These are phyloP conservation scores for Pogonomyrmex californicus DNA, from an alignment of 1,140 invertebrate species.

Conservation along the genomic window DNA sequence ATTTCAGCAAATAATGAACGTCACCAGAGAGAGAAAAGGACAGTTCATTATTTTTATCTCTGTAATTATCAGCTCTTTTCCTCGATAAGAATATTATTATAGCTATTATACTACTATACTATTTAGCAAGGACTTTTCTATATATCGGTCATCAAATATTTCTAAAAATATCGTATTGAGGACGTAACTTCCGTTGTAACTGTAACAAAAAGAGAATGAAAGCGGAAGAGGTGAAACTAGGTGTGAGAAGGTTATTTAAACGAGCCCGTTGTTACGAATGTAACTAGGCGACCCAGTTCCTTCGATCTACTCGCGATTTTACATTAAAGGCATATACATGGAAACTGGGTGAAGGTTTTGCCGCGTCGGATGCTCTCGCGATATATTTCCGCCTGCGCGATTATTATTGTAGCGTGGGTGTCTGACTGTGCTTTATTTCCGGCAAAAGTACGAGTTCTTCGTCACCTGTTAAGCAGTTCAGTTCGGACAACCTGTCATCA, in stretches of 20 bases:
- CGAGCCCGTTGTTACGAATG: slow-evolving; percentile 1
- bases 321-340: slow-evolving; percentile 5
- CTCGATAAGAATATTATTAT: neutral
- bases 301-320: slow-evolving; percentile 33
- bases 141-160: slow-evolving; percentile 10
- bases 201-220: slow-evolving; percentile 11
- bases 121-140: neutral
- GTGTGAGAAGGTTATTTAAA: slow-evolving; percentile 36
- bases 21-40: neutral
- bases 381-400: slow-evolving; percentile 46
- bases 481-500: neutral
- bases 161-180: neutral
- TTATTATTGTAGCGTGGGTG: slow-evolving; percentile 35
- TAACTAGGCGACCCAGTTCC: slow-evolving; percentile 43
- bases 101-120: neutral
- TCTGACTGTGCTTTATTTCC: slow-evolving; percentile 20
- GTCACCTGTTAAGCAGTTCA: slow-evolving; percentile 11
- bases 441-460: neutral
- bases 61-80: neutral
- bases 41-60: slow-evolving; percentile 21
- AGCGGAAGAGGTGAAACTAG: slow-evolving; percentile 24
- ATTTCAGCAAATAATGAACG: slow-evolving; percentile 2
- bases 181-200: slow-evolving; percentile 1
- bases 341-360: slow-evolving; percentile 54
- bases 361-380: slow-evolving; percentile 13